Evolutionary conservation across 2,113 vertebrate species (phyloP).

Genomic region (Rhabdomys dilectus): DNA sequence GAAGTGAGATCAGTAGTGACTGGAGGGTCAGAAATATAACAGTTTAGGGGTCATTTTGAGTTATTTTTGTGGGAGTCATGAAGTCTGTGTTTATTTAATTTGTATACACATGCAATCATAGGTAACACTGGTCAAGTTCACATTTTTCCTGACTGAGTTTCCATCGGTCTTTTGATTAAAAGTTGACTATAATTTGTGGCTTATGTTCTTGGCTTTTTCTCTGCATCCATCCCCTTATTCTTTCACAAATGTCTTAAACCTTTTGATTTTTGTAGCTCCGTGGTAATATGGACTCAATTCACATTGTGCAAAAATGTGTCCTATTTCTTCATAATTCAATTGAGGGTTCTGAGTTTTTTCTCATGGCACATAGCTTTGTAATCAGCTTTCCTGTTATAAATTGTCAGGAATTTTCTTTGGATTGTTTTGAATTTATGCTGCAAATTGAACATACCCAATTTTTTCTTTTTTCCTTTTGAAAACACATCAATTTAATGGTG

Average conservation of each 20-base stretch:
- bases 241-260: neutral
- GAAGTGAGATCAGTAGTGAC: neutral
- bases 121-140: neutral
- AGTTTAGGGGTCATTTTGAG: neutral
- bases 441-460: neutral
- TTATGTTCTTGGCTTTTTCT: neutral
- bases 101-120: neutral
- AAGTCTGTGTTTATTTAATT: neutral
- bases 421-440: neutral
- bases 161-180: neutral
- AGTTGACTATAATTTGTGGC: neutral
- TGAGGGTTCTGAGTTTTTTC: neutral
- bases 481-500: neutral
- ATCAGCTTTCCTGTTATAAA: neutral
- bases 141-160: neutral
- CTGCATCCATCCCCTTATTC: neutral
- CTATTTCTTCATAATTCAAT: neutral
- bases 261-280: neutral
- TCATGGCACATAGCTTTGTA: neutral
- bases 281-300: neutral
- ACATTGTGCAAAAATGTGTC: neutral
- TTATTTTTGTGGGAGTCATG: neutral
- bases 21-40: neutral
- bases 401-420: neutral
- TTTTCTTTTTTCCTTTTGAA: constrained; percentile 2